Conservation (phyloP, 1,140 invertebrate species). For the Camponotus vicinus region DNA sequence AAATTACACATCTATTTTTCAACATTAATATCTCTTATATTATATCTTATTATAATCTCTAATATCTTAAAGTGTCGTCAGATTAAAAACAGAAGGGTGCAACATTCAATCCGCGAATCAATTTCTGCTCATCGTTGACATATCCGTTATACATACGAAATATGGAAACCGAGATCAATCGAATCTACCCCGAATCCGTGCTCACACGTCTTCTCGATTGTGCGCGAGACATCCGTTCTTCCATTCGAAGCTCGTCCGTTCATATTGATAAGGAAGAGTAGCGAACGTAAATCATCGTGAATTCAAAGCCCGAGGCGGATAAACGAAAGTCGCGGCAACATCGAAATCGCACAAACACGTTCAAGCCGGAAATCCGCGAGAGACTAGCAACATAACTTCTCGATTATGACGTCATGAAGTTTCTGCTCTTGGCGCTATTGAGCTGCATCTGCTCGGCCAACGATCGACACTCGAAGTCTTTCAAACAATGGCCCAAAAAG, state of each 20-base stretch:
- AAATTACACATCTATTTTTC: not conserved
- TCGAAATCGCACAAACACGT: not conserved
- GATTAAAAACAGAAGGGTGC: not conserved
- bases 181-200: not conserved
- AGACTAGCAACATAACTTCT: conserved; percentile 35
- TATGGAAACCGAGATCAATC: conserved; percentile 29
- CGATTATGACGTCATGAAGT: conserved; percentile 80
- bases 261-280: conserved; percentile 42
- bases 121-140: conserved; percentile 4
- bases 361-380: not conserved
- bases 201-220: conserved; percentile 24
- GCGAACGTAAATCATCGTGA: conserved; percentile 56
- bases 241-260: not conserved
- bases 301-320: conserved; percentile 48
- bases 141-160: conserved; percentile 29
- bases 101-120: conserved; percentile 22
- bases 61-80: not conserved
- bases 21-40: not conserved
- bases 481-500: conserved; percentile 2
- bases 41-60: too few species aligned
- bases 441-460: conserved; percentile 72
- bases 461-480: conserved; percentile 56
- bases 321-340: conserved; percentile 6
- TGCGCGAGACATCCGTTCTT: conserved; percentile 41
- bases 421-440: conserved; percentile 73